These are phyloP conservation scores for Calameuta filiformis DNA, from an alignment of 2,888 invertebrate species.

Conservation along the genomic window DNA sequence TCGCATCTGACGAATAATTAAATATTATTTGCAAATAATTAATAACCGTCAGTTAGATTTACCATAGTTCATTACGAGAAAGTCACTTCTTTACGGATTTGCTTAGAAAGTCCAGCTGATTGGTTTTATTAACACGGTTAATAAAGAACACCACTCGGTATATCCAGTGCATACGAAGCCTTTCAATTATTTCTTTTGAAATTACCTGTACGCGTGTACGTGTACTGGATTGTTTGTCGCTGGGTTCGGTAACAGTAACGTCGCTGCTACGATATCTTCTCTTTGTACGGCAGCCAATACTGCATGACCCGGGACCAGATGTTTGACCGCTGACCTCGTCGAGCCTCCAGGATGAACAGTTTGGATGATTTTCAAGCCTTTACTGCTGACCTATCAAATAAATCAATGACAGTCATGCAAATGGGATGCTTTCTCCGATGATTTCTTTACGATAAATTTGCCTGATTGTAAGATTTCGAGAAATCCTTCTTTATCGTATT, in stretches of 20 bases:
- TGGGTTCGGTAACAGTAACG: slow-evolving; percentile 92
- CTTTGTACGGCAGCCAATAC: slow-evolving; percentile 91
- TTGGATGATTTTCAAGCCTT: slow-evolving; percentile 95
- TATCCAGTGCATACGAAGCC: background rate
- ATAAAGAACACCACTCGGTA: background rate
- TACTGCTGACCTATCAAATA: slow-evolving; percentile 78
- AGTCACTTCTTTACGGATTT: background rate
- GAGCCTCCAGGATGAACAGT: slow-evolving; percentile 69
- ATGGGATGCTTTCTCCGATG: background rate
- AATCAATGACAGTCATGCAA: background rate
- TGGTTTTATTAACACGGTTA: background rate
- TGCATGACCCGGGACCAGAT: slow-evolving; percentile 93
- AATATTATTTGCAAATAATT: background rate
- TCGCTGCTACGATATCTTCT: slow-evolving; percentile 93
- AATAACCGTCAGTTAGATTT: background rate
- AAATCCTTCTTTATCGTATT: background rate
- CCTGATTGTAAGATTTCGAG: background rate
- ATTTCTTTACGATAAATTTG: background rate
- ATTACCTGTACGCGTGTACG: slow-evolving; percentile 83
- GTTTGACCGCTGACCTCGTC: slow-evolving; percentile 79
- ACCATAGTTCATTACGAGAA: background rate
- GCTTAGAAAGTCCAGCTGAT: background rate
- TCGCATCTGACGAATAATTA: slow-evolving; percentile 76
- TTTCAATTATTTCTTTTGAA: background rate
- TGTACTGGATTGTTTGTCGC: slow-evolving; percentile 94